Conservation (phyloP, 2,888 invertebrate species). For the Bombylius discolor region DNA sequence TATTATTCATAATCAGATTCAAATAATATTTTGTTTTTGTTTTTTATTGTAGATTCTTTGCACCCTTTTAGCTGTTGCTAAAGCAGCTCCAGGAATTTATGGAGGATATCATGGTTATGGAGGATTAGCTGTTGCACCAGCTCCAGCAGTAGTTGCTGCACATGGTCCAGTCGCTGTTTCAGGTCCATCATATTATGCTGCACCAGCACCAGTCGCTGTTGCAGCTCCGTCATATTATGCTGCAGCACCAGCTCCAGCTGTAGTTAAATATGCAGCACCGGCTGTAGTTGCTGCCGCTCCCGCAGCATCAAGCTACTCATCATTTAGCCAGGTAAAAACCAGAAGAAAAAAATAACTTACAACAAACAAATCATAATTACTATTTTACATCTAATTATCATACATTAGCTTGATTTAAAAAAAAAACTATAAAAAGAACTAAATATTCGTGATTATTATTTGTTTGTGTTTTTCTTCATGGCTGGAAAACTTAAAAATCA, state of each 20-base stretch:
- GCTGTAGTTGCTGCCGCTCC: constrained; percentile 11
- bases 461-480: too few relatives aligned
- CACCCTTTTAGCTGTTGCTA: constrained; percentile 7
- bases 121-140: neutral
- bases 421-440: too few relatives aligned
- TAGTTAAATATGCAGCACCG: constrained; percentile 16
- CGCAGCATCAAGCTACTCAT: constrained; percentile 21
- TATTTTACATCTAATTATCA: too few relatives aligned
- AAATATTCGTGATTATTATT: too few relatives aligned
- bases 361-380: too few relatives aligned
- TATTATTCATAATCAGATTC: too few relatives aligned
- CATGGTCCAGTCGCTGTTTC: neutral
- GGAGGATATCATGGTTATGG: constrained; percentile 2
- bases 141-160: neutral
- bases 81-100: constrained; percentile 9
- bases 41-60: neutral
- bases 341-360: too few relatives aligned
- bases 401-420: too few relatives aligned
- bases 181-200: neutral
- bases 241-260: neutral
- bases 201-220: neutral
- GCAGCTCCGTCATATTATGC: constrained; percentile 4
- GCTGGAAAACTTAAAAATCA: too few relatives aligned
- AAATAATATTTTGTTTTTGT: neutral
- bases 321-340: constrained; percentile 29